Conservation (phyloP, 2,888 invertebrate species). For the Theodoxus fluviatilis region DNA sequence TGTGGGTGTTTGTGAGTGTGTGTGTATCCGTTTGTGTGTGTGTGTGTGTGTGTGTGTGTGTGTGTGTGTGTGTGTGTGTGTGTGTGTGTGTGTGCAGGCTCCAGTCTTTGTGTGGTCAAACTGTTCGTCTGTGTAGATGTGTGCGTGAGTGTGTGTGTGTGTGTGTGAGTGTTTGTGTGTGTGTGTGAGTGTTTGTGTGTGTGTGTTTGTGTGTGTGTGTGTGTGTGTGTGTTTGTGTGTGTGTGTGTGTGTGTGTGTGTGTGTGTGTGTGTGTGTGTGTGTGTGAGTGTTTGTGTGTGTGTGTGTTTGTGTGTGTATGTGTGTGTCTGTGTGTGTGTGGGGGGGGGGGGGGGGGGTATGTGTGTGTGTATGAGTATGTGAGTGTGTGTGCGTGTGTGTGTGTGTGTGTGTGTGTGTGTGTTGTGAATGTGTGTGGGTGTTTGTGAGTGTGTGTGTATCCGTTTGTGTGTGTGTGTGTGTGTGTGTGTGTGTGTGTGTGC, state of each 20-base stretch:
- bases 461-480: neutral
- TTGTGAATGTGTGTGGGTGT: neutral
- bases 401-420: neutral
- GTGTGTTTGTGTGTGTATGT: neutral
- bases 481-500: neutral
- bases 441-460: neutral
- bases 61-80: conserved; percentile 16
- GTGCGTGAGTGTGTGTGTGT: neutral
- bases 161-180: neutral
- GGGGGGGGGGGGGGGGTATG: too few species aligned
- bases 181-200: neutral
- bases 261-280: neutral
- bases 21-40: neutral
- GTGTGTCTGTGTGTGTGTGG: too few species aligned
- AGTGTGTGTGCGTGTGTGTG: neutral
- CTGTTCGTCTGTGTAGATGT: neutral
- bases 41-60: conserved; percentile 13
- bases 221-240: neutral
- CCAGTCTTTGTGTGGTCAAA: neutral
- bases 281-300: neutral
- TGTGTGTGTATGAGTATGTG: neutral
- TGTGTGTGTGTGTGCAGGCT: conserved; percentile 10
- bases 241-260: neutral
- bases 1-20: neutral
- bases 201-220: neutral